These are phyloP conservation scores for Buceros bicornis DNA, from an alignment of 2,797 vertebrate species.

Conservation along the genomic window DNA sequence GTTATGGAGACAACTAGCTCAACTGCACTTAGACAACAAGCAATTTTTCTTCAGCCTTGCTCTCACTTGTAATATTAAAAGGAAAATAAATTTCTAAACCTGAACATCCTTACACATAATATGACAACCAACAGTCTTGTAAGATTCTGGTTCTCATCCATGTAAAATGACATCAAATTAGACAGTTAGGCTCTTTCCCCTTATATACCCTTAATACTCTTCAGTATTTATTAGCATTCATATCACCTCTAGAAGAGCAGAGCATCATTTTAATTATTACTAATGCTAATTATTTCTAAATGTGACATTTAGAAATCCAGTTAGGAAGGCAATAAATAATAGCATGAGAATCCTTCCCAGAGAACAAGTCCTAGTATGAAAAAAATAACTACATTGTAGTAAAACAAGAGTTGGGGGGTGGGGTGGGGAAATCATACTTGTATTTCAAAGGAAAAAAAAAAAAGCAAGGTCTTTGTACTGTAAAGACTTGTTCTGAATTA, in stretches of 20 bases:
- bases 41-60: neutral
- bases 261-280: neutral
- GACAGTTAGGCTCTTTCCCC: neutral
- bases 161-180: neutral
- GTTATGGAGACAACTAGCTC: neutral
- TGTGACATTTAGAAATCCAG: neutral
- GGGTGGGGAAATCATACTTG: neutral
- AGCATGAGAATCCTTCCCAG: neutral
- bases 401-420: neutral
- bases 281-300: constrained; percentile 27
- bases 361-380: neutral
- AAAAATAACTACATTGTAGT: neutral
- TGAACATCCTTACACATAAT: neutral
- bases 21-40: neutral
- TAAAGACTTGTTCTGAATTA: neutral
- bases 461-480: neutral
- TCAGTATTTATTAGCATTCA: neutral
- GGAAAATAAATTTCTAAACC: neutral
- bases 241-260: neutral
- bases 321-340: neutral
- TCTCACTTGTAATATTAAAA: neutral
- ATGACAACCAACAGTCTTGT: neutral
- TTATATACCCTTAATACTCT: neutral
- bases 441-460: neutral
- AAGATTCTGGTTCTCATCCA: neutral